phyloP scores from a whole-genome alignment of 2,797 vertebrate genomes.

The Lophotriccus pileatus region DNA sequence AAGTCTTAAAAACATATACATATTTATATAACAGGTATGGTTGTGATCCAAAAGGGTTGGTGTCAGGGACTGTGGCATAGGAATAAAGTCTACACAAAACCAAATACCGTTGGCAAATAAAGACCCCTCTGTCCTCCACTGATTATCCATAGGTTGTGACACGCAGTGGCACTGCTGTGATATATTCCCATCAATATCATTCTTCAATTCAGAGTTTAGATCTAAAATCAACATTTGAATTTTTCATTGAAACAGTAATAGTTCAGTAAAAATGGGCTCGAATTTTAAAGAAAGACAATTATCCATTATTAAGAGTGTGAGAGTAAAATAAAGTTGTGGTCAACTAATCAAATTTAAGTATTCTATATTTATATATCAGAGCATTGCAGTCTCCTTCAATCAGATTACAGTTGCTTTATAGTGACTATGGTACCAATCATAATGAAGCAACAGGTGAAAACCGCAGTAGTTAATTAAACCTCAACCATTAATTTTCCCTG shows the following conservation, averaged over 20 bases:
- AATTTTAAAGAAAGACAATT: background rate
- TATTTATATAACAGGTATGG: background rate
- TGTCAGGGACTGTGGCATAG: background rate
- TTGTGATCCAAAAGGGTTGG: background rate
- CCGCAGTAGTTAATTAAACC: background rate
- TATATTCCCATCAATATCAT: background rate
- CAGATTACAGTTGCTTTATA: background rate
- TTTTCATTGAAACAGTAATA: background rate
- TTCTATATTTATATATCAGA: background rate
- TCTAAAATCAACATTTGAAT: background rate
- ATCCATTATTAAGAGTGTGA: background rate
- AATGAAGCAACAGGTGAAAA: background rate
- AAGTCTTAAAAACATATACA: background rate
- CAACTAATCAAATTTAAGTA: background rate
- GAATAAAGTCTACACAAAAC: background rate
- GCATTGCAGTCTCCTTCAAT: background rate
- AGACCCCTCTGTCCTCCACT: background rate
- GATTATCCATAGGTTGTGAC: background rate
- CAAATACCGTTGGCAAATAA: background rate
- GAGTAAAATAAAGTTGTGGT: background rate
- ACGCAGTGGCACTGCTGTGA: background rate
- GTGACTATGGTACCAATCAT: background rate
- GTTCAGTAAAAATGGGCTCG: background rate
- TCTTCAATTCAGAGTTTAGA: background rate
- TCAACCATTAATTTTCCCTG: background rate